Evolutionary conservation across 2,888 invertebrate genomes (phyloP), one percentile per base, ranked within the genome.

Genomic region (Salpingus planirostris): DNA sequence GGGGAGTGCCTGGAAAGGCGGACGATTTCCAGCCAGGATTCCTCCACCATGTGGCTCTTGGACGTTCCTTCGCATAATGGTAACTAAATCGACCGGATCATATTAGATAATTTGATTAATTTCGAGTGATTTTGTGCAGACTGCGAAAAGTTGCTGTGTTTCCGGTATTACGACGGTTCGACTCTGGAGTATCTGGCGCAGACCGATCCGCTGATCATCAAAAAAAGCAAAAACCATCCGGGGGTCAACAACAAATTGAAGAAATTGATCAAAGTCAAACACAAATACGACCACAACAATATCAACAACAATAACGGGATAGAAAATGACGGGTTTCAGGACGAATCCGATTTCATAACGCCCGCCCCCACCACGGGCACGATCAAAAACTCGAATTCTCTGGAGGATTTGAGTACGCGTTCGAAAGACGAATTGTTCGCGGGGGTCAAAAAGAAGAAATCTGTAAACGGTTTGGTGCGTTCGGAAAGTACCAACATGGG

Each of bases 11-110:
- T 69, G 42, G 65, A 58, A 12, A 60, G 59, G 40, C 60, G 64
- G 44, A 43, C 51, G 33, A 50, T 65, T 31, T 35, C 66, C 62
- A 69, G 70, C 51, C 69, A 70, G 67, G 69, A 66, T 62, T 73
- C 73, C 59, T 71, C 71, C 66, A 74, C 73, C 60, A 78, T 79
- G 78, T 79, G 79, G 78, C 72, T 78, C 58, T 69, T 78, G 60
- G 78, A 78, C 65, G 71, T 76, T 65, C 76, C 76, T 55, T 74
- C 71, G 55, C 74, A 74, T 65, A 73, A 74, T 71, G 74, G 75
- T 74, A 64, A 65, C 57, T 46, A 41, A 45, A 42, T 13, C 11
- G n/a, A n/a, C 12, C 11, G 28, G 30, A 2, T 15, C 14, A 3
- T 27, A 15, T 18, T 13, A 29, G n/a, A n/a, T n/a, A n/a, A n/a